Evolutionary conservation across 2,888 invertebrate species (phyloP).

Genomic region (Leptothorax acervorum): DNA sequence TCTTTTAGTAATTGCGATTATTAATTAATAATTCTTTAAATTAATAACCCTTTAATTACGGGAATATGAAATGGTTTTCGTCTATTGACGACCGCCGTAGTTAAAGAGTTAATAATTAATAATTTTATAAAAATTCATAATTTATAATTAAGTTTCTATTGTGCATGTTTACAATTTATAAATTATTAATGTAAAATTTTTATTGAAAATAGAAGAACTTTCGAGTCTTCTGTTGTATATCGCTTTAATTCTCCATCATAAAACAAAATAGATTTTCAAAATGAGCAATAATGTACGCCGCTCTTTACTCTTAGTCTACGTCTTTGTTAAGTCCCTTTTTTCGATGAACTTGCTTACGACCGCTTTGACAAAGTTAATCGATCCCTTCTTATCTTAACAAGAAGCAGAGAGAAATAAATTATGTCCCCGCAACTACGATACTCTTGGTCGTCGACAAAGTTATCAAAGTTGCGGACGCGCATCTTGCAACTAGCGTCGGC

Average conservation of each 20-base stretch:
- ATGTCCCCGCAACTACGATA: constrained; percentile 34
- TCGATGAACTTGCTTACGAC: constrained; percentile 6
- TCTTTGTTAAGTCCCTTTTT: constrained; percentile 8
- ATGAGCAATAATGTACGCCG: neutral
- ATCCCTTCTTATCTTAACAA: constrained; percentile 46
- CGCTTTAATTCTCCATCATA: constrained; percentile 1
- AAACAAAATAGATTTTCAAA: neutral
- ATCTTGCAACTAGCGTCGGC: constrained; percentile 40
- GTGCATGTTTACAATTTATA: neutral
- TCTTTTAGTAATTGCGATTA: neutral
- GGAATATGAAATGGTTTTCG: too few species aligned
- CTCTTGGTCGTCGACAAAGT: constrained; percentile 48
- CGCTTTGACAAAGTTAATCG: constrained; percentile 55
- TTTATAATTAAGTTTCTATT: neutral
- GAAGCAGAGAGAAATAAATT: constrained; percentile 62
- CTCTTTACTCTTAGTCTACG: neutral
- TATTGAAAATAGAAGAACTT: neutral
- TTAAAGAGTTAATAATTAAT: neutral
- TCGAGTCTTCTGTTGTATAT: neutral
- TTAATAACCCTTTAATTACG: too few species aligned
- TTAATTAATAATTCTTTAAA: neutral
- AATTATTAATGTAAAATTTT: neutral
- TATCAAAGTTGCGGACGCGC: constrained; percentile 56
- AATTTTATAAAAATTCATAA: neutral
- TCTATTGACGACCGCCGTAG: too few species aligned